Percentiles rank a stretch among this genome's conserved stretches.
phyloP scores from a whole-genome alignment of 2,888 invertebrate genomes.

The Protophormia terraenovae region DNA sequence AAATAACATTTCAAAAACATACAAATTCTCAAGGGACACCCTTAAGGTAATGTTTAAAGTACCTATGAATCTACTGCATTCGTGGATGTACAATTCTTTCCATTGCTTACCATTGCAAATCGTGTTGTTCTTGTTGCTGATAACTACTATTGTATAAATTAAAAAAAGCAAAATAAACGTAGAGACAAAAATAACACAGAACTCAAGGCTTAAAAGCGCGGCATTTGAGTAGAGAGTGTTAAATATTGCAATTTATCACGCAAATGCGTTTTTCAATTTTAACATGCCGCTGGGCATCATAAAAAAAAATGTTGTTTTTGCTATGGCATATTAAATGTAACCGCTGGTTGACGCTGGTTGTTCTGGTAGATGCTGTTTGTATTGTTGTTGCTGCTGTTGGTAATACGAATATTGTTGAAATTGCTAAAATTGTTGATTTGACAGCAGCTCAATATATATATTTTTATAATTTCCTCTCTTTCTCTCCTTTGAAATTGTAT shows the following conservation, averaged over 20 bases:
- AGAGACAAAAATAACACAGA: constrained; percentile 3
- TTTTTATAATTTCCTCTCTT: neutral
- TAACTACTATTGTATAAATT: constrained; percentile 60
- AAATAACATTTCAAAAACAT: too few relatives aligned
- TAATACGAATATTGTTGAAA: constrained; percentile 52
- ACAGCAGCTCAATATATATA: constrained; percentile 70
- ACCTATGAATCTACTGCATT: constrained; percentile 28
- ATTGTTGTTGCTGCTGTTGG: constrained; percentile 42
- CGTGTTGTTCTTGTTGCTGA: constrained; percentile 39
- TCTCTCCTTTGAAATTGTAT: constrained; percentile 11
- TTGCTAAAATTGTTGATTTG: constrained; percentile 68
- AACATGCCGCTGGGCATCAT: constrained; percentile 81
- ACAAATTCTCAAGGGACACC: constrained; percentile 26
- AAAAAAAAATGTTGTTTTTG: constrained; percentile 72
- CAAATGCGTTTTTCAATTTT: constrained; percentile 81
- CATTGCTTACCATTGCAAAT: constrained; percentile 28
- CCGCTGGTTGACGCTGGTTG: constrained; percentile 59
- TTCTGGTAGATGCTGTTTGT: constrained; percentile 30
- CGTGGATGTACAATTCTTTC: constrained; percentile 28
- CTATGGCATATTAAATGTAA: constrained; percentile 67
- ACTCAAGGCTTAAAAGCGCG: constrained; percentile 65
- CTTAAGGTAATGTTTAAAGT: neutral
- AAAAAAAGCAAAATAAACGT: constrained; percentile 21
- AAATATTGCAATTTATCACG: constrained; percentile 81
- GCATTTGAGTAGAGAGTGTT: constrained; percentile 72